Evolutionary conservation across 2,888 invertebrate genomes (phyloP), one percentile per base, ranked within the genome.

Genomic region (Drosophila austrosaltans): DNA sequence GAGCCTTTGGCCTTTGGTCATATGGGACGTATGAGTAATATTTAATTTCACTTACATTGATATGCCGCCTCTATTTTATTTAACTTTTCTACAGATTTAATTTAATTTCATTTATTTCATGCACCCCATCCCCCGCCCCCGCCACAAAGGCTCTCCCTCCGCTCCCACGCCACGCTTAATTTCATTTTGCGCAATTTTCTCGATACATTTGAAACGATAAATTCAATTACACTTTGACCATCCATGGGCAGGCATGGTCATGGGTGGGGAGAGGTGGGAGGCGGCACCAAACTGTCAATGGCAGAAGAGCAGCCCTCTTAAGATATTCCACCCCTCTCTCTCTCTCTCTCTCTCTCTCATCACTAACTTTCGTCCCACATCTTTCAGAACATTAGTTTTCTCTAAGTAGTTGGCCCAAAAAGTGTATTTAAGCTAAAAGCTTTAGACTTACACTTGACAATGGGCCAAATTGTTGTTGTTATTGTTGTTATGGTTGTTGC

Each of bases 371-470:
- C 16, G 16, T 0, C 16, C 42, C 20, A 44, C 22, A 20, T 20
- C 44, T 44, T 20, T 48, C 48, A 25, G 25, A 48, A 48, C 48
- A 48, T 48, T 48, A 48, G 48, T 48, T 48, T 48, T 48, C 60
- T 64, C 64, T 60, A 72, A 85, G 88, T 86, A 88, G 88, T 88
- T 88, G 83, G 84, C 81, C 88, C 78, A 77, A 89, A 89, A 48
- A 86, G 89, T 86, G 89, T 86, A 89, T 86, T 86, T 86, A 86
- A 86, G 85, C 89, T 86, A 86, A 86, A 89, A 86, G 85, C 85
- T 80, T 84, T 78, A 71, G 75, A 83, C 69, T 71, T 69, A 75
- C 25, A 75, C 87, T 88, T 86, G 87, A 84, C 83, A 83, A 81
- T 83, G 79, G 73, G 81, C 88, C 83, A 88, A 77, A 73, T 66